Evolutionary conservation across 2,113 vertebrate species (phyloP), one percentile per base, ranked within the genome.

Genomic region (Echinops telfairi): DNA sequence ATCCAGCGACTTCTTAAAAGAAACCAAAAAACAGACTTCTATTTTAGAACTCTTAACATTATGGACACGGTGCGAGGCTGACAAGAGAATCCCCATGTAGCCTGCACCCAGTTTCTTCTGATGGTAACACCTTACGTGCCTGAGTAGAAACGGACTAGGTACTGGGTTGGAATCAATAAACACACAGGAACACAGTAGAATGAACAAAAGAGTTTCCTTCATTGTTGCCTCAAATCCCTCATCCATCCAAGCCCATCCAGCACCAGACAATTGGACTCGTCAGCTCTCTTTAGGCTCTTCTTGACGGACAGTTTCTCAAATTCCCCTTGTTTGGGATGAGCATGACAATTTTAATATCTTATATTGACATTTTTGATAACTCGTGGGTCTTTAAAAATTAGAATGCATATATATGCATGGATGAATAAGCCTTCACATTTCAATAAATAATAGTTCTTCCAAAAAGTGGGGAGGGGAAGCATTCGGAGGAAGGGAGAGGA

Each of bases 371-470:
- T 53, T 92, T 83, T 58, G 43, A 43, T 25, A 79, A 43, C 10
- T 19, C 38, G 0, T 47, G 57, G 53, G 3, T 38, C 57, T 75
- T 47, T 38, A 2, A 84, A 38, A 89, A 25, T 73, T 43, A 62
- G 62, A 58, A 27, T 47, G n/a, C 47, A 12, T 77, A 66, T 29
- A 81, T 88, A 58, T 90, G 40, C 29, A 3, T 0, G 19, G 7
- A 11, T 3, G n/a, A 58, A 60, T 33, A 8, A 66, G 85, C 47
- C 40, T 94, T 96, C 96, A 40, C 14, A 57, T 83, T 95, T 95
- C 96, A 86, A 92, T 95, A 96, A 97, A 92, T 97, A 97, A 93
- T 88, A 73, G 92, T 47, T 57, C n/a, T 64, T 25, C 9, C 33
- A 43, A 77, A 60, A n/a, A 57, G 19, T 1, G 17, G n/a, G 12